phyloP scores from a whole-genome alignment of 2,888 invertebrate species.

The Plebejus melissa region DNA sequence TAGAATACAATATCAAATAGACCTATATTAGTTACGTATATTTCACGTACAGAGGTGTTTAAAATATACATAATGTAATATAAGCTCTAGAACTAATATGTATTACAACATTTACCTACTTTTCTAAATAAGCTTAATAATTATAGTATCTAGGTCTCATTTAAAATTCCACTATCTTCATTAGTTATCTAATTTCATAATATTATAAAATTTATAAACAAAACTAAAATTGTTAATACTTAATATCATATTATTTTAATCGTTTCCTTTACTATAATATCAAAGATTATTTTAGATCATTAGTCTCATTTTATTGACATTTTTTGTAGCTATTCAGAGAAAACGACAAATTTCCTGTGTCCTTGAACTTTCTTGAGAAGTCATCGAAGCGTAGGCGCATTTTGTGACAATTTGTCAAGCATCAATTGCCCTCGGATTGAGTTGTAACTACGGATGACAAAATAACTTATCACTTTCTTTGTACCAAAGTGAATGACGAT shows the following conservation, averaged over 20 bases:
- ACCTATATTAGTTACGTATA: too few relatives aligned
- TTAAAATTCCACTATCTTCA: neutral
- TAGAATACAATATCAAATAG: too few relatives aligned
- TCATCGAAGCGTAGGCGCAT: conserved; percentile 13
- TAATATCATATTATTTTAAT: neutral
- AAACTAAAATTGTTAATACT: neutral
- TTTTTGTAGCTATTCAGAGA: neutral
- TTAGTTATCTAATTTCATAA: neutral
- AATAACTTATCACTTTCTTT: neutral
- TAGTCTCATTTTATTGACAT: neutral
- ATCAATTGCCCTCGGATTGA: neutral
- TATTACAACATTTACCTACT: neutral
- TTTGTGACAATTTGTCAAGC: conserved; percentile 13
- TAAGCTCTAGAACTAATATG: too few relatives aligned
- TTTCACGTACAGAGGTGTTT: too few relatives aligned
- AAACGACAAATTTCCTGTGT: conserved; percentile 5
- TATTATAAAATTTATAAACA: neutral
- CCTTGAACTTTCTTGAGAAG: conserved; percentile 14
- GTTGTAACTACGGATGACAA: neutral
- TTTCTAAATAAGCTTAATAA: neutral
- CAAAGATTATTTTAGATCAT: neutral
- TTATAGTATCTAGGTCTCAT: neutral
- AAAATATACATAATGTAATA: too few relatives aligned
- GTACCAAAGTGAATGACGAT: neutral
- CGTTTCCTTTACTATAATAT: neutral